phyloP scores from a whole-genome alignment of 2,888 invertebrate species.

The Metellina segmentata region DNA sequence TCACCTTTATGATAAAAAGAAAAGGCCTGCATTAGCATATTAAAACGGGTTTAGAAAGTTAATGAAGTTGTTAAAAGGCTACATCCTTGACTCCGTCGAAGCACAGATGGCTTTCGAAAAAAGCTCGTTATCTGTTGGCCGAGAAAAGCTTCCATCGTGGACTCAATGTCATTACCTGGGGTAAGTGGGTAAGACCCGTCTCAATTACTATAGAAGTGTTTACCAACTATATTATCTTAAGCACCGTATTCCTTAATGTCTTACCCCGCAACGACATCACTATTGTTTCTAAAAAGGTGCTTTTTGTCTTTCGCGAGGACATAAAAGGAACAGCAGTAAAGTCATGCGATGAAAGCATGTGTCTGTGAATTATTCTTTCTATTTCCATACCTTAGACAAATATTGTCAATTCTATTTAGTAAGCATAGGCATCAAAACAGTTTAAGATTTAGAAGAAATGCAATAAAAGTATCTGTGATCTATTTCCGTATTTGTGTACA shows the following conservation, averaged over 20 bases:
- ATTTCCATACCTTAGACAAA: too few relatives aligned
- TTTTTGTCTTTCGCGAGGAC: not conserved
- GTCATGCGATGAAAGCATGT: too few relatives aligned
- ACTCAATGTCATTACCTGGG: constrained; percentile 30
- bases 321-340: too few relatives aligned
- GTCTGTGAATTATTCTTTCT: too few relatives aligned
- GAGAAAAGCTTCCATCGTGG: constrained; percentile 3
- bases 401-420: too few relatives aligned
- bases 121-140: not conserved
- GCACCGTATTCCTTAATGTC: not conserved
- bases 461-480: too few relatives aligned
- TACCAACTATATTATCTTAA: not conserved
- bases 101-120: constrained; percentile 36
- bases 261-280: not conserved
- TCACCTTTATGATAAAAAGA: not conserved
- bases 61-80: constrained; percentile 37
- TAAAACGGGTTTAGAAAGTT: constrained; percentile 43
- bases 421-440: too few relatives aligned
- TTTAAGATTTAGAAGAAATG: too few relatives aligned
- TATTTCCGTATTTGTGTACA: too few relatives aligned
- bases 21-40: constrained; percentile 29
- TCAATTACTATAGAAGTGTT: not conserved
- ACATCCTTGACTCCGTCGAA: not conserved
- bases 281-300: not conserved
- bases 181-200: not conserved